These are phyloP conservation scores for Centropyge bicolor DNA, from an alignment of 2,797 vertebrate species.

Conservation along the genomic window DNA sequence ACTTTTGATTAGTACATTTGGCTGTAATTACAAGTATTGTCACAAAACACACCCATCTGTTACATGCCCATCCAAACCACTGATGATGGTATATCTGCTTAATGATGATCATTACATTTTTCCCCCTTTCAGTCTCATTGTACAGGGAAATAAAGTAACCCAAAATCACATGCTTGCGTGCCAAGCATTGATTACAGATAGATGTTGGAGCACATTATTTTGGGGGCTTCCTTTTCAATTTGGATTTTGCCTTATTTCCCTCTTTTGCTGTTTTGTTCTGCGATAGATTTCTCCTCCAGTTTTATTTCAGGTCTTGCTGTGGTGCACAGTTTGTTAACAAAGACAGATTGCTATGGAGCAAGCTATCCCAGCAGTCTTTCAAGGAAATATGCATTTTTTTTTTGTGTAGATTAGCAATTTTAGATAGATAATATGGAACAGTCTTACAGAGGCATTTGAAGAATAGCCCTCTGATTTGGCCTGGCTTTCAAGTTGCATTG, in stretches of 20 bases:
- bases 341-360: conserved; percentile 47
- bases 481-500: conserved; percentile 57
- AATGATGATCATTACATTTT: conserved; percentile 78
- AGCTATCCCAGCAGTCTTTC: conserved; percentile 42
- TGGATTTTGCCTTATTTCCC: conserved; percentile 42
- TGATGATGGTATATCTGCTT: conserved; percentile 76
- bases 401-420: conserved; percentile 66
- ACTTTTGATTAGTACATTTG: conserved; percentile 78
- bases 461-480: conserved; percentile 66
- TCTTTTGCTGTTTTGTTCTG: conserved; percentile 61
- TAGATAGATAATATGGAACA: conserved; percentile 58
- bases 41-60: conserved; percentile 73
- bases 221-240: conserved; percentile 67
- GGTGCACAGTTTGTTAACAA: conserved; percentile 59
- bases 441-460: conserved; percentile 53
- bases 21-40: conserved; percentile 82
- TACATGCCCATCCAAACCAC: conserved; percentile 72
- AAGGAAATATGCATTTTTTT: conserved; percentile 39
- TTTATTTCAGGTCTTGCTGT: conserved; percentile 57
- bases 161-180: conserved; percentile 76
- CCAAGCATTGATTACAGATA: conserved; percentile 82
- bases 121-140: conserved; percentile 65
- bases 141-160: conserved; percentile 76
- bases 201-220: conserved; percentile 69
- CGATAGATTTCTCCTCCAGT: conserved; percentile 51